A percentile compares a stretch with the other conserved stretches of the same genome.
Evolutionary conservation across 2,888 invertebrate genomes (phyloP).

Genomic region (Torymus aiolomorphi): DNA sequence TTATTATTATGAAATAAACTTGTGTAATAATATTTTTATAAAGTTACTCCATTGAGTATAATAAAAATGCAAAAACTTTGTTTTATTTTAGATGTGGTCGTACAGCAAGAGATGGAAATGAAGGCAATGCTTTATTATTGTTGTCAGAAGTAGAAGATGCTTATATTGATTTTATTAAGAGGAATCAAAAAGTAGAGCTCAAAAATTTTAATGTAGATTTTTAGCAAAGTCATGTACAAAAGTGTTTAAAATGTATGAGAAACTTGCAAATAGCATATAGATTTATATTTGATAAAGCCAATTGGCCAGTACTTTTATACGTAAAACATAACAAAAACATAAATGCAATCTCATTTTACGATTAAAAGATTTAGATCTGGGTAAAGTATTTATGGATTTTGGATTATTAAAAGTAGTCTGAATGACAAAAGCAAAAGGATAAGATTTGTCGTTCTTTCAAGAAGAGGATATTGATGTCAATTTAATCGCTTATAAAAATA

Average conservation of each 20-base stretch:
- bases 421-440: conserved; percentile 93
- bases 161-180: conserved; percentile 91
- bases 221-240: conserved; percentile 73
- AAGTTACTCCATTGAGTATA: conserved; percentile 3
- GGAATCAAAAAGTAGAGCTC: conserved; percentile 90
- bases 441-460: conserved; percentile 78
- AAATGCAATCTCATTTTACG: conserved; percentile 93
- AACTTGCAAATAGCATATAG: conserved; percentile 84
- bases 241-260: conserved; percentile 79
- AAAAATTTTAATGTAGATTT: conserved; percentile 76
- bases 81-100: conserved; percentile 82
- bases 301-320: conserved; percentile 96
- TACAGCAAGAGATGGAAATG: conserved; percentile 92
- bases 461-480: conserved; percentile 83
- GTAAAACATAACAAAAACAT: conserved; percentile 95
- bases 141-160: conserved; percentile 90
- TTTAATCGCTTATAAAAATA: conserved; percentile 86
- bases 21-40: too few relatives aligned
- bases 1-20: conserved; percentile 65
- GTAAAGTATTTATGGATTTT: conserved; percentile 89
- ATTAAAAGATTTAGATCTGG: conserved; percentile 91
- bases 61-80: background rate
- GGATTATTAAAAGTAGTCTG: conserved; percentile 93
- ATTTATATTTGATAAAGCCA: conserved; percentile 89
- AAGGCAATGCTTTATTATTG: conserved; percentile 91